A percentile compares a stretch with the other conserved stretches of the same genome.
Conservation (phyloP, 2,797 vertebrate species). For the Atherinosoma microstoma region DNA sequence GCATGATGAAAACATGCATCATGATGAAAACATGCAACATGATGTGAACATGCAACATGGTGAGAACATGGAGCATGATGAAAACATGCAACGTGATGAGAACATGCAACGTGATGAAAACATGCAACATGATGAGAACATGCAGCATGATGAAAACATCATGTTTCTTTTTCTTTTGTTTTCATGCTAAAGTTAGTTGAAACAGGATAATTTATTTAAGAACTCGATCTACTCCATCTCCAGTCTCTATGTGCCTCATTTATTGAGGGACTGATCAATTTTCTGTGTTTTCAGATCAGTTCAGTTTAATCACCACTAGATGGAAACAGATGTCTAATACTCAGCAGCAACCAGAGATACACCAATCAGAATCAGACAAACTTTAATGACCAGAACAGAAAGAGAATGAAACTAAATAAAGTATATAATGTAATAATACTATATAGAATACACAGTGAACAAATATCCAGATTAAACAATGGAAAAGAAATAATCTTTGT, state of each 20-base stretch:
- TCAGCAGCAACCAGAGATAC: not conserved
- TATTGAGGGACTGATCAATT: not conserved
- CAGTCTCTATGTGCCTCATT: not conserved
- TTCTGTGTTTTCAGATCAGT: conserved; percentile 2
- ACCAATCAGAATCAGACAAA: not conserved
- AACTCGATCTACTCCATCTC: not conserved
- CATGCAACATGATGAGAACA: too few species aligned
- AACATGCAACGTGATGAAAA: too few species aligned
- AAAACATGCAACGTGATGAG: too few species aligned
- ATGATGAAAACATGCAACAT: too few species aligned
- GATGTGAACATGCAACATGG: too few species aligned
- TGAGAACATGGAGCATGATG: too few species aligned
- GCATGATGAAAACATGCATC: too few species aligned
- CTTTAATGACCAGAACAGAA: too few species aligned
- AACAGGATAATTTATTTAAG: not conserved
- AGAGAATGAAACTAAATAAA: too few species aligned
- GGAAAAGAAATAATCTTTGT: too few species aligned
- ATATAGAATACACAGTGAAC: not conserved
- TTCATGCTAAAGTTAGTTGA: not conserved
- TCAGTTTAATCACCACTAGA: conserved; percentile 43
- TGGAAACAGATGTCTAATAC: conserved; percentile 40
- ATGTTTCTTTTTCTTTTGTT: not conserved
- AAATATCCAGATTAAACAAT: not conserved
- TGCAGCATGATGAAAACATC: too few species aligned
- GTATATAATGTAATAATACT: too few species aligned